phyloP scores from a whole-genome alignment of 2,797 vertebrate genomes.

The Pelochelys cantorii region DNA sequence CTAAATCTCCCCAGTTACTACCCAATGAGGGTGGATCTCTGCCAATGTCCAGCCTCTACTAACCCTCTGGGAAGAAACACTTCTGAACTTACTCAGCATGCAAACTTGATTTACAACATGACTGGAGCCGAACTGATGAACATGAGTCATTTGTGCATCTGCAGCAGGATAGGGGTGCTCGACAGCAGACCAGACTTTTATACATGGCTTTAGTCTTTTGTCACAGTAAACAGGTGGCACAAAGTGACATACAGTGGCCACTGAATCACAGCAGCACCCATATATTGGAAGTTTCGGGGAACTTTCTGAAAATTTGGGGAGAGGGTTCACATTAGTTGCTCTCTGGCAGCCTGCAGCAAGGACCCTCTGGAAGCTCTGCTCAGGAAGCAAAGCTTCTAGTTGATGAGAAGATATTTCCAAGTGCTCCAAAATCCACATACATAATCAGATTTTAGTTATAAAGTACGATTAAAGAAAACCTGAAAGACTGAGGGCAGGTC shows the following conservation, averaged over 20 bases:
- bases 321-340: background rate
- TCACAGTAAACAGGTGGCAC: background rate
- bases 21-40: background rate
- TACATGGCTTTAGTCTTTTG: background rate
- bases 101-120: background rate
- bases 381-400: background rate
- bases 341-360: background rate
- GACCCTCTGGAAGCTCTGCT: background rate
- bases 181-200: background rate
- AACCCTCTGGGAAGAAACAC: background rate
- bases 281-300: background rate
- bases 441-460: background rate
- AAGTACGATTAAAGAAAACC: background rate
- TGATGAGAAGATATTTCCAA: background rate
- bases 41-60: background rate
- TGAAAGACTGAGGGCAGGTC: background rate
- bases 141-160: background rate
- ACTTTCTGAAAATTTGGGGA: background rate
- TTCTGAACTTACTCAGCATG: background rate
- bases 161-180: background rate
- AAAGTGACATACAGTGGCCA: background rate
- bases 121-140: background rate
- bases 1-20: background rate
- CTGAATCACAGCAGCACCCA: background rate
- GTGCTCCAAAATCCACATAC: background rate